Base-by-base conservation (phyloP, 2,888 invertebrate genomes). In the Hemistola chrysoprasaria region DNA sequence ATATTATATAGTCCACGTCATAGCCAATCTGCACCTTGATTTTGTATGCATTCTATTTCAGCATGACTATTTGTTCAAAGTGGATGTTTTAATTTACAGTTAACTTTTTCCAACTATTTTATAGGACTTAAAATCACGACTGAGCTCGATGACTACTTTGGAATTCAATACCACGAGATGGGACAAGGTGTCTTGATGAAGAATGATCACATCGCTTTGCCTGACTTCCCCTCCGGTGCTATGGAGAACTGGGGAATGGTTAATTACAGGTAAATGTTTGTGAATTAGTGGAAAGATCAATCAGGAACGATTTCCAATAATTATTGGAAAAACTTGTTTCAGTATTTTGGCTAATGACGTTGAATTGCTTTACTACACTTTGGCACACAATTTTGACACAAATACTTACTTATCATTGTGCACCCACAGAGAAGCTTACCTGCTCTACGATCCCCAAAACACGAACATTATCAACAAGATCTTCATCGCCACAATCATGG, bases 231-330 rank as follows among this genome's bases (percentile, higher is more conserved):
- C 6, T 92, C 93, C 52, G 94, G 94, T 53, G 95, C 95, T 52
- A 95, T 95, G 95, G 95, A 95, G 73, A 95, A 96, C 73, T 95
- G 95, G 95, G 96, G 95, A 44, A 90, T 95, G 66, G 92, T 95
- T 2, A 95, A 95, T 11, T 96, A 94, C 85, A 92, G 92, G 92
- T 92, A 71, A 40, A 8, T 8, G 6, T 24, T 11, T 24, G 28
- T 21, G 7, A 27, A n/a, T n/a, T n/a, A n/a, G n/a, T n/a, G n/a
- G n/a, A 20, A 9, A 6, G 25, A 40, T 26, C 8, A 3, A 16
- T 11, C 16, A 16, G 16, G 2, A 16, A 16, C n/a, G n/a, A n/a
- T n/a, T n/a, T n/a, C n/a, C n/a, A n/a, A n/a, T n/a, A n/a, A n/a
- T n/a, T n/a, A n/a, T n/a, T n/a, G n/a, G n/a, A n/a, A n/a, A n/a